These are phyloP conservation scores for Antheraea mylitta DNA, from an alignment of 1,140 invertebrate species.

Conservation along the genomic window DNA sequence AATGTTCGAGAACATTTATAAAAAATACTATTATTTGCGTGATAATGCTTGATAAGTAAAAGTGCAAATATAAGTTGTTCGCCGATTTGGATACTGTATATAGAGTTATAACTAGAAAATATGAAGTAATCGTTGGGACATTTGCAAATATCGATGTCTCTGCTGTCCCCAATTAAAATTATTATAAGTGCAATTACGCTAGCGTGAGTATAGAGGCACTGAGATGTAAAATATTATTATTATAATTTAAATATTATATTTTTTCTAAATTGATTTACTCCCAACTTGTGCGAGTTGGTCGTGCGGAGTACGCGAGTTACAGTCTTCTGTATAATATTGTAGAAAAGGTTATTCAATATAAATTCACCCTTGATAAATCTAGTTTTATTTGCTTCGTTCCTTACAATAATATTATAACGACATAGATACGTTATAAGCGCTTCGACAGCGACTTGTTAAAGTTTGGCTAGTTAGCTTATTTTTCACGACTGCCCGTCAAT, in stretches of 20 bases:
- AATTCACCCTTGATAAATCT: conserved; percentile 53
- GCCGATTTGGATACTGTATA: background rate
- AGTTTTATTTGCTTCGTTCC: conserved; percentile 29
- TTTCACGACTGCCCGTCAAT: too few relatives aligned
- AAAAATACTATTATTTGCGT: background rate
- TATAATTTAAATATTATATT: conserved; percentile 2
- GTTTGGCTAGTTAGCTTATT: too few relatives aligned
- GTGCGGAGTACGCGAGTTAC: conserved; percentile 34
- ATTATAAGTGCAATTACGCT: background rate
- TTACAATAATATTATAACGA: background rate
- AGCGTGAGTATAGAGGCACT: background rate
- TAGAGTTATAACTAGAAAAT: background rate
- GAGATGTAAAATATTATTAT: conserved; percentile 5
- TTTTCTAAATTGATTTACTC: background rate
- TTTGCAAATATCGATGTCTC: background rate
- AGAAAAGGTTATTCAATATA: conserved; percentile 70
- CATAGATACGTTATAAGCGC: too few relatives aligned
- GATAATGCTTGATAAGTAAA: too few relatives aligned
- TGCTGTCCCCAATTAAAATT: background rate
- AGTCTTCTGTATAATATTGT: conserved; percentile 71
- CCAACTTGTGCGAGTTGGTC: background rate
- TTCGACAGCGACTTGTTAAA: too few relatives aligned
- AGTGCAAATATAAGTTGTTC: too few relatives aligned
- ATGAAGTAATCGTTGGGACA: background rate
- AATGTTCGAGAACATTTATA: background rate